Conservation (phyloP, 2,888 invertebrate genomes). For the Aleiodes testaceus region DNA sequence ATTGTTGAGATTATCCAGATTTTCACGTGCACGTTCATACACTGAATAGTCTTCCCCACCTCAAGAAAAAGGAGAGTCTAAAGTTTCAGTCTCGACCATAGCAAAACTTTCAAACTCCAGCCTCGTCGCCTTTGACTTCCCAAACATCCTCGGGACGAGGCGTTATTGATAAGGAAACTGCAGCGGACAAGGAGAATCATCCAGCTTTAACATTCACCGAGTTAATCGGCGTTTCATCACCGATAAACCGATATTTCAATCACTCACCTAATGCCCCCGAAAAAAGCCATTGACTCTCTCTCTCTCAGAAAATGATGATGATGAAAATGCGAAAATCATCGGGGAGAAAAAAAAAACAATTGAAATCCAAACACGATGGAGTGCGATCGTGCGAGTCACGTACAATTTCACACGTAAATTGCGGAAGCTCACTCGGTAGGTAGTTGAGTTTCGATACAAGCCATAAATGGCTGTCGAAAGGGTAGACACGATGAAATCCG, state of each 20-base stretch:
- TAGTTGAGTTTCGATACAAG: conserved; percentile 54
- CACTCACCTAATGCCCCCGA: not conserved
- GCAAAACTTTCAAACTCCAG: conserved; percentile 13
- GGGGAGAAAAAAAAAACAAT: not conserved
- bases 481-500: conserved; percentile 40
- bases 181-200: conserved; percentile 23
- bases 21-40: not conserved
- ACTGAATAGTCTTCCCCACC: not conserved
- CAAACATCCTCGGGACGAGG: conserved; percentile 4
- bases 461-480: conserved; percentile 51
- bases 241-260: conserved; percentile 16
- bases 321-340: not conserved
- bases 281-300: too few species aligned
- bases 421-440: conserved; percentile 55
- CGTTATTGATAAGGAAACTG: conserved; percentile 29
- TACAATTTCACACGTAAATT: conserved; percentile 62
- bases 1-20: too few species aligned
- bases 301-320: not conserved
- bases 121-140: conserved; percentile 1
- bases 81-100: conserved; percentile 15
- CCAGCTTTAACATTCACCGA: not conserved
- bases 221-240: conserved; percentile 1
- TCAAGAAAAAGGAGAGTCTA: not conserved
- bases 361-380: not conserved
- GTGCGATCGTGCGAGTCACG: conserved; percentile 50